These are phyloP conservation scores for Scartelaos histophorus DNA, from an alignment of 2,113 vertebrate genomes.

Conservation along the genomic window DNA sequence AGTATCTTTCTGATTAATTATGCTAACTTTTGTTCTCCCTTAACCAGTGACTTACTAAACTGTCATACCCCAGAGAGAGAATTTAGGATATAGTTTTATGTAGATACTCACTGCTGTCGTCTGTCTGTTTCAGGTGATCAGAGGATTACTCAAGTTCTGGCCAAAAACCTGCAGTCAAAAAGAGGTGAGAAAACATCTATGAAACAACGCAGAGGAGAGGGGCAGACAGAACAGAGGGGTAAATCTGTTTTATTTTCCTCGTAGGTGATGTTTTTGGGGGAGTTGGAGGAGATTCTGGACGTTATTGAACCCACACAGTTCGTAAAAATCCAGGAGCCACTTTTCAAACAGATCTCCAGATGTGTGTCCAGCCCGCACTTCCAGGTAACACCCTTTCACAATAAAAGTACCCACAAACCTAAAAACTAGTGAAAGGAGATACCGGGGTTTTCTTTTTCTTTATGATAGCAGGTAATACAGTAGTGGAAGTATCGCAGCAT, in stretches of 20 bases:
- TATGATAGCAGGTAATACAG: no score
- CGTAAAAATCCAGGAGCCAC: conserved; percentile 97
- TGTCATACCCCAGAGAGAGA: no score
- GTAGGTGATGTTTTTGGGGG: conserved; percentile 98
- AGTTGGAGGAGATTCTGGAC: conserved; percentile 98
- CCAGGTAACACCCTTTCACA: conserved; percentile 79
- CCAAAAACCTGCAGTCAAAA: conserved; percentile 99
- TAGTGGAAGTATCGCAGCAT: no score
- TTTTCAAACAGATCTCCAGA: conserved; percentile 99
- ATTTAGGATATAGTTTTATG: no score
- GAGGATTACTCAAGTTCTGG: conserved; percentile 99
- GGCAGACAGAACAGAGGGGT: no score
- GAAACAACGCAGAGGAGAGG: no score
- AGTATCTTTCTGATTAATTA: conserved; percentile 53
- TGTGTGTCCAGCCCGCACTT: conserved; percentile 99
- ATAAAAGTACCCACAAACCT: background rate
- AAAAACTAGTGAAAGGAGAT: no score
- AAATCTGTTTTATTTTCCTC: background rate
- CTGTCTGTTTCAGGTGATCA: conserved; percentile 86
- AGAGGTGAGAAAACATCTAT: conserved; percentile 78
- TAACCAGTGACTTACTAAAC: no score
- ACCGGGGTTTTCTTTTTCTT: no score
- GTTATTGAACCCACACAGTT: conserved; percentile 98
- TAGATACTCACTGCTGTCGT: background rate
- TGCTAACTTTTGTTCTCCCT: no score